A percentile compares a stretch with the other conserved stretches of the same genome.
Conservation (phyloP, 2,888 invertebrate species). For the Oscheius sp. region DNA sequence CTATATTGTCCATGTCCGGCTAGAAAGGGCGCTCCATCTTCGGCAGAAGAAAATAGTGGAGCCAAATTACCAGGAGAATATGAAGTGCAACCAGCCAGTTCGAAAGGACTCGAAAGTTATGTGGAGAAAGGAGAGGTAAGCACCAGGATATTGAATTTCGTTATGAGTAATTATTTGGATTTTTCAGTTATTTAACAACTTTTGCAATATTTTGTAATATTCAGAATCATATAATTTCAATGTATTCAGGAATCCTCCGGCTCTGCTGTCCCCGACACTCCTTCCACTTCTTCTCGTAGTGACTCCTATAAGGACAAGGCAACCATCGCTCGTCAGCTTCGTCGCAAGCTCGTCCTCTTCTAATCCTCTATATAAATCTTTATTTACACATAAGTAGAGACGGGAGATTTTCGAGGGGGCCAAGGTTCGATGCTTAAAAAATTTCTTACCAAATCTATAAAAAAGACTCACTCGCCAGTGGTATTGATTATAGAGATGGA, state of each 20-base stretch:
- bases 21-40: conserved; percentile 1
- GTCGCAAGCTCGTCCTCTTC: conserved; percentile 18
- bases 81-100: background rate
- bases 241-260: background rate
- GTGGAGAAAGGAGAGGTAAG: too few relatives aligned
- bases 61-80: background rate
- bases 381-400: conserved; percentile 13
- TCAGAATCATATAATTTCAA: background rate
- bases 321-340: conserved; percentile 8
- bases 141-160: too few relatives aligned
- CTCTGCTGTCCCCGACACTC: background rate
- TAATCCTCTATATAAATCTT: background rate
- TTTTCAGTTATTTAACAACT: too few relatives aligned
- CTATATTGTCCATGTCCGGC: conserved; percentile 28
- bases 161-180: too few relatives aligned
- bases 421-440: background rate
- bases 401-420: background rate
- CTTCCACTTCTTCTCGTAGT: background rate
- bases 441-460: background rate
- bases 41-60: background rate
- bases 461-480: conserved; percentile 1
- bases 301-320: conserved; percentile 16
- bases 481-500: conserved; percentile 15
- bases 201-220: background rate
- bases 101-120: background rate